These are phyloP conservation scores for Acanthococcus lagerstroemiae DNA, from an alignment of 2,888 invertebrate genomes.

Conservation along the genomic window DNA sequence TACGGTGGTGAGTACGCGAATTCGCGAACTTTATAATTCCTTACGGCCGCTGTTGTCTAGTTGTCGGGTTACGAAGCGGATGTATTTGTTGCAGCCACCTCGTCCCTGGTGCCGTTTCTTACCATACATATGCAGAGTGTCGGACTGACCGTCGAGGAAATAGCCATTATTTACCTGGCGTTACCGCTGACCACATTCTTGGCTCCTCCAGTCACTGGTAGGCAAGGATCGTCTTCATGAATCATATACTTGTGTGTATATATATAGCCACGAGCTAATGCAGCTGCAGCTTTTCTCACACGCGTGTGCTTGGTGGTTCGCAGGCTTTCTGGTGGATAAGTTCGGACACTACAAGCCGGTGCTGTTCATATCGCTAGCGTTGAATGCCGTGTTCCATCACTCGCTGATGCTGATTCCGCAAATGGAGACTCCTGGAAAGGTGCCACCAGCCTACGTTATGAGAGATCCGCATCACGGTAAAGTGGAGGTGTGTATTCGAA, in stretches of 20 bases:
- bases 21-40: neutral
- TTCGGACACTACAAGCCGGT: slow-evolving; percentile 77
- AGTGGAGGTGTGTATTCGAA: slow-evolving; percentile 57
- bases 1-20: slow-evolving; percentile 64
- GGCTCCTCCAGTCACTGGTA: slow-evolving; percentile 72
- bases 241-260: too few relatives aligned
- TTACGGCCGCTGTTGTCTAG: neutral
- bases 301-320: slow-evolving; percentile 36
- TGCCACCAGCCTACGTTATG: slow-evolving; percentile 65
- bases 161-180: slow-evolving; percentile 75
- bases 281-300: neutral
- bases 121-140: slow-evolving; percentile 86
- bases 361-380: slow-evolving; percentile 62
- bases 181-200: slow-evolving; percentile 77
- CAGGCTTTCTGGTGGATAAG: slow-evolving; percentile 75
- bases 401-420: slow-evolving; percentile 67
- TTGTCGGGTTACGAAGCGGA: too few relatives aligned
- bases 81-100: slow-evolving; percentile 52
- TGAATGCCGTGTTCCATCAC: slow-evolving; percentile 70
- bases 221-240: too few relatives aligned
- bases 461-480: slow-evolving; percentile 59
- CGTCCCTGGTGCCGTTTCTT: slow-evolving; percentile 72
- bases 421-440: slow-evolving; percentile 63
- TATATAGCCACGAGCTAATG: neutral
- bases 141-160: slow-evolving; percentile 75